A percentile compares a stretch with the other conserved stretches of the same genome.
Conservation (phyloP, 2,113 vertebrate genomes). For the Odobenus rosmarus region DNA sequence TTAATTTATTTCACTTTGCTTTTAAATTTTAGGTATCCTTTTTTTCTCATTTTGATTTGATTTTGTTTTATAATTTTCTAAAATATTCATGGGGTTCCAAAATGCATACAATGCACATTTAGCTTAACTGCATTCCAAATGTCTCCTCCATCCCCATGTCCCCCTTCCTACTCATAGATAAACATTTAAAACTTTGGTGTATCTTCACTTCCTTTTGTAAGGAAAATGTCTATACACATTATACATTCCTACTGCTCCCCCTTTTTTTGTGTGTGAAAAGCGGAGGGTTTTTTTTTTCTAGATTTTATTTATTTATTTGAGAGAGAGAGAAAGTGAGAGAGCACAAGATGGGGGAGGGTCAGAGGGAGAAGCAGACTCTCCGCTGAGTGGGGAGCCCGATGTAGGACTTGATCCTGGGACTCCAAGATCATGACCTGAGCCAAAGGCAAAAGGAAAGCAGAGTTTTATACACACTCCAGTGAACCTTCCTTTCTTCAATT, state of each 20-base stretch:
- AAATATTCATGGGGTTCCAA: not conserved
- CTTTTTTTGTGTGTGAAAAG: not conserved
- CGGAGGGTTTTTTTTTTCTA: not conserved
- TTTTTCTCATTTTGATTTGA: not conserved
- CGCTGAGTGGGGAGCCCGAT: not conserved
- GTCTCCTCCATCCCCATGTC: not conserved
- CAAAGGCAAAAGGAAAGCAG: not conserved
- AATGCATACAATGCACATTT: not conserved
- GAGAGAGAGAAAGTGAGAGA: not conserved
- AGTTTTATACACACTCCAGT: not conserved
- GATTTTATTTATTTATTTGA: not conserved
- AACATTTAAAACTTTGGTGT: not conserved
- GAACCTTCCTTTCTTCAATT: not conserved
- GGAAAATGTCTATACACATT: not conserved
- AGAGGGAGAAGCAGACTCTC: not conserved
- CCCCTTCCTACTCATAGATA: not conserved
- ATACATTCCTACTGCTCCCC: not conserved
- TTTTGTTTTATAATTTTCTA: not conserved
- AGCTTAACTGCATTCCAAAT: not conserved
- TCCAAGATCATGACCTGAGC: not conserved
- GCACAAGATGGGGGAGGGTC: not conserved
- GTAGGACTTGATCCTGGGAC: not conserved
- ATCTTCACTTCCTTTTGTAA: not conserved
- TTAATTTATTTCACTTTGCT: not conserved
- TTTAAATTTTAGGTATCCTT: not conserved